These are phyloP conservation scores for Papilio protenor DNA, from an alignment of 2,888 invertebrate species.

Conservation along the genomic window DNA sequence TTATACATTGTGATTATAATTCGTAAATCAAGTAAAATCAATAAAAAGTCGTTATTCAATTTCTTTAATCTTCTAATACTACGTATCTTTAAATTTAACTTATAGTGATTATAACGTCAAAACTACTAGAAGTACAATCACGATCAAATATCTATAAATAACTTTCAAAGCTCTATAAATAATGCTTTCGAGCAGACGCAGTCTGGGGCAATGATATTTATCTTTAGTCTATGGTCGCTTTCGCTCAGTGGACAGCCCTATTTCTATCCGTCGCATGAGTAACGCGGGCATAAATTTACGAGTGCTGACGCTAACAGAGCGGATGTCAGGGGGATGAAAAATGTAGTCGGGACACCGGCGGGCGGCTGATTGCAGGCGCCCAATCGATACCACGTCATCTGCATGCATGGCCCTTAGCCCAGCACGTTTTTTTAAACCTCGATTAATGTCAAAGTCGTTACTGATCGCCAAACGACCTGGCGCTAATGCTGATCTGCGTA, in stretches of 20 bases:
- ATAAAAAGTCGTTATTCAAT: background rate
- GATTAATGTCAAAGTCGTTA: conserved; percentile 39
- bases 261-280: conserved; percentile 51
- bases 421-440: conserved; percentile 39
- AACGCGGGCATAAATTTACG: conserved; percentile 54
- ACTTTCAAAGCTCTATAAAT: conserved; percentile 11
- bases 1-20: background rate
- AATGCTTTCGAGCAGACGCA: background rate
- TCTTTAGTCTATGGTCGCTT: conserved; percentile 10
- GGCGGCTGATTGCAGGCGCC: conserved; percentile 52
- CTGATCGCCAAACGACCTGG: conserved; percentile 22
- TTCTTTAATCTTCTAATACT: background rate
- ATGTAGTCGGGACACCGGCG: conserved; percentile 54
- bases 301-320: conserved; percentile 55
- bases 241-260: conserved; percentile 46
- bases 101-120: background rate
- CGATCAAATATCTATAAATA: conserved; percentile 22
- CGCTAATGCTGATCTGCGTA: background rate
- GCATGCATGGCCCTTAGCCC: conserved; percentile 47
- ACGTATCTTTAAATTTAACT: background rate
- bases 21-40: background rate
- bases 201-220: conserved; percentile 25
- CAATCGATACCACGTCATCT: conserved; percentile 55
- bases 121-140: background rate
- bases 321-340: conserved; percentile 58